phyloP scores from a whole-genome alignment of 2,113 vertebrate genomes.

The Bungarus multicinctus region DNA sequence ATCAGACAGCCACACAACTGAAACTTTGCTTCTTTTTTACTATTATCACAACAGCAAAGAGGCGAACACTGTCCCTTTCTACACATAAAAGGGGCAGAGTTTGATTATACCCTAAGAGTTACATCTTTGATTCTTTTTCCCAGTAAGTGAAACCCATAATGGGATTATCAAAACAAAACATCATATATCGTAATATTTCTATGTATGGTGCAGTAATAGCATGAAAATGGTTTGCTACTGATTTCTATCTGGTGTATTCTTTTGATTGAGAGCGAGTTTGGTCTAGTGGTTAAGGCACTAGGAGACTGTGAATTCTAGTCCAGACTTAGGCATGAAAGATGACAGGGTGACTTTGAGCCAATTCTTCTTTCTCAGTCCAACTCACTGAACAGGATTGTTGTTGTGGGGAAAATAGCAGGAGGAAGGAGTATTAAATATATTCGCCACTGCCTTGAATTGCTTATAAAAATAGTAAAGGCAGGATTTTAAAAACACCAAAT shows the following conservation, averaged over 20 bases:
- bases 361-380: neutral
- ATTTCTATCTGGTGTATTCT: neutral
- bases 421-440: neutral
- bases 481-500: neutral
- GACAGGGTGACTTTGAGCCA: neutral
- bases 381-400: neutral
- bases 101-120: neutral
- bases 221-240: neutral
- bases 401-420: neutral
- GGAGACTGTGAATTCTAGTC: neutral
- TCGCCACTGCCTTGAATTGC: neutral
- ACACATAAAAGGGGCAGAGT: neutral
- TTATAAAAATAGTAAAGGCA: neutral
- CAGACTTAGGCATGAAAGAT: neutral
- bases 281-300: neutral
- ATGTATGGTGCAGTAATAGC: neutral
- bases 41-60: neutral
- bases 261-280: neutral
- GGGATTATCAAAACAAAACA: neutral
- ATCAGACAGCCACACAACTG: neutral
- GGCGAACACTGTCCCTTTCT: neutral
- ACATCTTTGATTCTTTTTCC: neutral
- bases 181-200: neutral
- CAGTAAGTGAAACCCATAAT: neutral
- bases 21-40: neutral